phyloP scores from a whole-genome alignment of 1,140 invertebrate genomes.

The Drosophila athabasca region DNA sequence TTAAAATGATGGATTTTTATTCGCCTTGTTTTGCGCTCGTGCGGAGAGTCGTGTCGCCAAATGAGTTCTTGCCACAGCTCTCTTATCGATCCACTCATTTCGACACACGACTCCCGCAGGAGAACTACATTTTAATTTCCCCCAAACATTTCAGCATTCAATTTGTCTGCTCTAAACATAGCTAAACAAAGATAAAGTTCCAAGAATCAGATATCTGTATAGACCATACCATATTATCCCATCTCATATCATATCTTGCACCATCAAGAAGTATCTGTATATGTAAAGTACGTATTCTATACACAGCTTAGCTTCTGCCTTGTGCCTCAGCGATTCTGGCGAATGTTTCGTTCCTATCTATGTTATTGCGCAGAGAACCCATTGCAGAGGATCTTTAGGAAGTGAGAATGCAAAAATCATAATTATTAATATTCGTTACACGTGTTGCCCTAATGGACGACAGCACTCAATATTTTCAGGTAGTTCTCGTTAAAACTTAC shows the following conservation, averaged over 20 bases:
- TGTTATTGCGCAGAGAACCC: no score
- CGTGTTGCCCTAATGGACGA: conserved; percentile 23
- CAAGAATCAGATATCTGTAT: background rate
- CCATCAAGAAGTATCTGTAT: no score
- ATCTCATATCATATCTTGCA: no score
- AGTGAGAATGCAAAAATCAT: background rate
- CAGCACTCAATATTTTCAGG: background rate
- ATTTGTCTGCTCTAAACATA: conserved; percentile 25
- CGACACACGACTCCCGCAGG: conserved; percentile 49
- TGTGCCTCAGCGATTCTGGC: no score
- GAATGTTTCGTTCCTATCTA: no score
- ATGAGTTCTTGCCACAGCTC: conserved; percentile 49
- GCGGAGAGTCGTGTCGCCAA: conserved; percentile 1
- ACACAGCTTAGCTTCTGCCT: no score
- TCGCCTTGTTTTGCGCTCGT: background rate
- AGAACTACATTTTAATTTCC: conserved; percentile 55
- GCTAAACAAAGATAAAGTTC: conserved; percentile 9
- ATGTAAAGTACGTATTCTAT: no score
- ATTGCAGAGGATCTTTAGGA: no score
- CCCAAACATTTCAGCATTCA: conserved; percentile 26
- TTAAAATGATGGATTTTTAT: conserved; percentile 1
- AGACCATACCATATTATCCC: no score
- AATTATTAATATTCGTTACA: conserved; percentile 17
- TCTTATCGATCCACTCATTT: conserved; percentile 45
- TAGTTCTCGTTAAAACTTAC: background rate